Base-by-base conservation (phyloP, 2,888 invertebrate genomes). In the Temnothorax ravouxi region DNA sequence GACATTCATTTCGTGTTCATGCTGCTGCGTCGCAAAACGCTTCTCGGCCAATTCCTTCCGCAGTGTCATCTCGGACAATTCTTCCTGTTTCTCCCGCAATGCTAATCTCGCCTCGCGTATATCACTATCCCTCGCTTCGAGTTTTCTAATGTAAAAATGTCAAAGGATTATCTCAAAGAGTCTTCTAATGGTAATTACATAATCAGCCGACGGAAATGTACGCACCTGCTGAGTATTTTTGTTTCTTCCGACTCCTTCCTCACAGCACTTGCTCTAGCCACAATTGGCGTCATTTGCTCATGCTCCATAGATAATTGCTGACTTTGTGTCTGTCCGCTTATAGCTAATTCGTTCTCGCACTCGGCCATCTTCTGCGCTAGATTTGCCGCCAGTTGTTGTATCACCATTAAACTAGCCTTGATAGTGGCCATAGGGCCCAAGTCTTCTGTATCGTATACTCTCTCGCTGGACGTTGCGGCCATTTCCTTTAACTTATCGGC, bases 211-310 rank as follows among this genome's bases (percentile, higher is more conserved):
- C 18, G 5, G n/a, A 29, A 38, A 61, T 50, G 13, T 50, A 81
- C 44, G 6, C 69, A 92, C 92, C 93, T 92, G 84, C 92, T 93
- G 3, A 98, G 95, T 85, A 97, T 98, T 96, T 97, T 99, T 85
- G 97, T 99, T 95, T 98, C 99, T 90, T 99, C 98, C 38, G 99
- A 96, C 95, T 99, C 99, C 88, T 98, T 98, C 95, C 99, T 99
- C 21, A 99, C 97, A 3, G 97, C 95, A 92, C 98, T 97, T 0
- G 99, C 98, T 47, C 99, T 96, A 29, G 97, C 91, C n/a, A 96
- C 96, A 88, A 98, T 97, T 0, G 98, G 98, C 1, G 97, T 96
- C 0, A 95, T 95, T 0, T 96, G 96, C 96, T 97, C 92, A 21
- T 91, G 92, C 13, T 88, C 89, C 5, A 80, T 77, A 11, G 89